Conservation (phyloP, 2,113 vertebrate species). For the Sturnira hondurensis region DNA sequence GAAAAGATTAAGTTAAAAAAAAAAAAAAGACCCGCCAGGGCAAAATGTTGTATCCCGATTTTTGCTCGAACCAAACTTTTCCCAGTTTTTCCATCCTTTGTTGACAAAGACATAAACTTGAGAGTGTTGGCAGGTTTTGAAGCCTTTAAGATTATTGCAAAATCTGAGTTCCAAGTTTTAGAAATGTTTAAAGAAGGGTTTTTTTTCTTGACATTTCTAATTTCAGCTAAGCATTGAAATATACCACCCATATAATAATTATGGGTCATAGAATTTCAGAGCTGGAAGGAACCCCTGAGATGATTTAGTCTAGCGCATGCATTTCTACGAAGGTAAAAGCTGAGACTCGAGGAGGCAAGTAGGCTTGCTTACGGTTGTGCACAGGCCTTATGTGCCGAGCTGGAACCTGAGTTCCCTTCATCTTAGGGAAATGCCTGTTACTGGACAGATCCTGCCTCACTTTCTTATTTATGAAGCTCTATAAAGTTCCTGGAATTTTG, state of each 20-base stretch:
- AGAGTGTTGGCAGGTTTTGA: slow-evolving; percentile 32
- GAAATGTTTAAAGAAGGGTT: slow-evolving; percentile 42
- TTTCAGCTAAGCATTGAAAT: slow-evolving; percentile 45
- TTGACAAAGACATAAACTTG: slow-evolving; percentile 48
- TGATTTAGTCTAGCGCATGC: not conserved
- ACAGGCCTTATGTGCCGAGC: not conserved
- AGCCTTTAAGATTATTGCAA: slow-evolving; percentile 37
- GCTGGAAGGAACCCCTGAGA: slow-evolving; percentile 34
- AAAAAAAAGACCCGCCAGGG: slow-evolving; percentile 27
- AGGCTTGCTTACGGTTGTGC: not conserved
- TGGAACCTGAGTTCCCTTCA: not conserved
- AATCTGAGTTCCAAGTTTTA: slow-evolving; percentile 37
- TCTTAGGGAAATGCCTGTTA: not conserved
- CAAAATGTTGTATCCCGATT: not conserved
- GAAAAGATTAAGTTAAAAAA: slow-evolving; percentile 49
- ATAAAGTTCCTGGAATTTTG: not conserved
- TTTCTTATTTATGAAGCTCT: not conserved
- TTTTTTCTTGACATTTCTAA: slow-evolving; percentile 53
- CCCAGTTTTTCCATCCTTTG: slow-evolving; percentile 39
- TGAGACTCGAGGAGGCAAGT: not conserved
- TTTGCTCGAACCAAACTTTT: slow-evolving; percentile 18
- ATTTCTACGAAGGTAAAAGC: not conserved
- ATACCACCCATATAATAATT: slow-evolving; percentile 45
- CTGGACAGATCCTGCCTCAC: not conserved
- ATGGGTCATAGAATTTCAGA: slow-evolving; percentile 11